Percentiles rank a stretch among this genome's conserved stretches.
These are phyloP conservation scores for Panorpa germanica DNA, from an alignment of 2,888 invertebrate species.

Conservation along the genomic window DNA sequence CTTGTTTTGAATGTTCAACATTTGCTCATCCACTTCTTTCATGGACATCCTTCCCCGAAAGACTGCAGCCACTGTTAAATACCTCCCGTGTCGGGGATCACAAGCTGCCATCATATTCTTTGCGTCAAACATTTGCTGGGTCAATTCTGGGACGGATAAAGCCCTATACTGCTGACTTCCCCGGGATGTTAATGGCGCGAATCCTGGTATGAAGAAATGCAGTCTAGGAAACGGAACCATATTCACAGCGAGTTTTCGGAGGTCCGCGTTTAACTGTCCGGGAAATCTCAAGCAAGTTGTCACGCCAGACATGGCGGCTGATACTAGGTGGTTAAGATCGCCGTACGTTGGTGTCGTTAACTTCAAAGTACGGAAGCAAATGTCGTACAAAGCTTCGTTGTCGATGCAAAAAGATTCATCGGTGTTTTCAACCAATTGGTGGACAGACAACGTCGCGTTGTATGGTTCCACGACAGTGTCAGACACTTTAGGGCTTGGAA, in stretches of 20 bases:
- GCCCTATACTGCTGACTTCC: constrained; percentile 73
- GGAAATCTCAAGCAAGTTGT: constrained; percentile 35
- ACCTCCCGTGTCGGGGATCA: constrained; percentile 70
- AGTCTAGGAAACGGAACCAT: constrained; percentile 60
- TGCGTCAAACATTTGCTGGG: constrained; percentile 72
- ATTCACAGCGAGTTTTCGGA: constrained; percentile 72
- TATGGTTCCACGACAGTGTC: constrained; percentile 46
- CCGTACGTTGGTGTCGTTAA: constrained; percentile 38
- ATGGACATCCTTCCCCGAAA: constrained; percentile 75
- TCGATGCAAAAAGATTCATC: constrained; percentile 41
- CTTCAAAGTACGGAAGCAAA: constrained; percentile 39
- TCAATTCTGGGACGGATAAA: constrained; percentile 68
- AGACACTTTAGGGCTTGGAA: constrained; percentile 42
- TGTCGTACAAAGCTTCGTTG: constrained; percentile 43
- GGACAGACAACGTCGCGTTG: constrained; percentile 36
- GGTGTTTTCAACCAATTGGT: constrained; percentile 36
- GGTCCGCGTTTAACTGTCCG: constrained; percentile 41
- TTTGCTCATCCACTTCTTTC: constrained; percentile 66
- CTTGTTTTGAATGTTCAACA: constrained; percentile 45
- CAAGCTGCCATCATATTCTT: constrained; percentile 89
- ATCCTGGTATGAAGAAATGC: constrained; percentile 82
- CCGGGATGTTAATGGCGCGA: constrained; percentile 62
- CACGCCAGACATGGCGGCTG: constrained; percentile 33
- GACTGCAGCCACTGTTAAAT: constrained; percentile 68
- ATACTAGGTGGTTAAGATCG: constrained; percentile 38